Percentiles rank a stretch among this genome's conserved stretches.
phyloP scores from a whole-genome alignment of 2,888 invertebrate genomes.

The Drosophila robusta region DNA sequence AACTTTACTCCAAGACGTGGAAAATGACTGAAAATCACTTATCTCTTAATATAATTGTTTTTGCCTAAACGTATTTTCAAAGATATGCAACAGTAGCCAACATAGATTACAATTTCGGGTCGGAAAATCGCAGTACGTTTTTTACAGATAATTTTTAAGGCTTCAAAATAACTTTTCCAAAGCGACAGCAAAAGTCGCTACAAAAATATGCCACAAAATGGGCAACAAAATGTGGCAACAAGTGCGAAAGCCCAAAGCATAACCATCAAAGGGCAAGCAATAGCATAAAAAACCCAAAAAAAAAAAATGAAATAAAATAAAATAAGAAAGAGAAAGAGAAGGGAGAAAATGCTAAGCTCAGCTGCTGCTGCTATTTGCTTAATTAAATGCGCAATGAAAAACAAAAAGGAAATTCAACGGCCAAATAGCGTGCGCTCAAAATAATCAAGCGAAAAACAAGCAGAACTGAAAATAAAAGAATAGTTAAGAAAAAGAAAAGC shows the following conservation, averaged over 20 bases:
- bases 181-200: neutral
- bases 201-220: slow-evolving; percentile 48
- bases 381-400: slow-evolving; percentile 64
- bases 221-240: slow-evolving; percentile 56
- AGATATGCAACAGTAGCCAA: too few species aligned
- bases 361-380: slow-evolving; percentile 68
- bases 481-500: slow-evolving; percentile 14
- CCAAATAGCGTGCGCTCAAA: slow-evolving; percentile 52
- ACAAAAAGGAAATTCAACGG: slow-evolving; percentile 35
- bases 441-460: slow-evolving; percentile 30
- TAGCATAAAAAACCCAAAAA: slow-evolving; percentile 10
- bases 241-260: slow-evolving; percentile 48
- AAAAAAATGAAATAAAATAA: neutral
- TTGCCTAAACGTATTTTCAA: too few species aligned
- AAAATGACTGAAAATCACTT: too few species aligned
- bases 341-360: slow-evolving; percentile 34
- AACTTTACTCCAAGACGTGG: too few species aligned
- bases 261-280: neutral
- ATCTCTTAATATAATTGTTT: too few species aligned
- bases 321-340: slow-evolving; percentile 9
- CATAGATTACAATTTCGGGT: too few species aligned
- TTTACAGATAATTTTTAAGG: too few species aligned
- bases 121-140: too few species aligned
- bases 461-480: slow-evolving; percentile 22
- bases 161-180: slow-evolving; percentile 2